Evolutionary conservation across 2,888 invertebrate genomes (phyloP).

Genomic region (Temnothorax rugatulus): DNA sequence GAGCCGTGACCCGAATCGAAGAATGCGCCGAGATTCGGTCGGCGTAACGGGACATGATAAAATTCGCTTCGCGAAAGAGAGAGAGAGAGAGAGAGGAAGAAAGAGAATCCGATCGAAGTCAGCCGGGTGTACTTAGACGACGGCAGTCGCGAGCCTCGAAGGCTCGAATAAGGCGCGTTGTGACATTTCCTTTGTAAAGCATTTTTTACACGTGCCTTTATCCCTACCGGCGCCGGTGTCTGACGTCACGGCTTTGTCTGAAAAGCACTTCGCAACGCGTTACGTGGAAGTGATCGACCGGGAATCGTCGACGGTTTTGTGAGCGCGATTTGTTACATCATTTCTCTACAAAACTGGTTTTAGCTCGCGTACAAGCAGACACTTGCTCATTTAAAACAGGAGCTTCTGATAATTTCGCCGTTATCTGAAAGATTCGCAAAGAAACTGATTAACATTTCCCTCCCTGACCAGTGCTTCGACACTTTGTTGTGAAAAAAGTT

Average conservation of each 20-base stretch:
- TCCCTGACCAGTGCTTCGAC: not conserved
- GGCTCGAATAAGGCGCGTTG: constrained; percentile 35
- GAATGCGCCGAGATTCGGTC: constrained; percentile 74
- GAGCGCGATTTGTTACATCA: constrained; percentile 16
- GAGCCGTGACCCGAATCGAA: constrained; percentile 72
- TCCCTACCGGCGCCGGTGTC: not conserved
- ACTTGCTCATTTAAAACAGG: not conserved
- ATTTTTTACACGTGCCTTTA: constrained; percentile 28
- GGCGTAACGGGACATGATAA: constrained; percentile 70
- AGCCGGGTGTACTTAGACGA: not conserved
- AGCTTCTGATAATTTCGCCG: not conserved
- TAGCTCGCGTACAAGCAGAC: not conserved
- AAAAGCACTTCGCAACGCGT: constrained; percentile 27
- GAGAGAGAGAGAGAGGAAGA: not conserved
- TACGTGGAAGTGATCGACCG: constrained; percentile 26
- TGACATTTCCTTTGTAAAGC: constrained; percentile 49
- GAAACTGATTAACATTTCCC: not conserved
- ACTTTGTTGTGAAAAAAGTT: not conserved
- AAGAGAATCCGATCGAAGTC: not conserved
- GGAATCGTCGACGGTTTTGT: not conserved
- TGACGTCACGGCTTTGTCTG: constrained; percentile 42
- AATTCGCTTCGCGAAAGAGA: constrained; percentile 58
- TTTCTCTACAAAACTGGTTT: constrained; percentile 21
- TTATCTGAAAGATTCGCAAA: not conserved
- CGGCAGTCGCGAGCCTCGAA: not conserved